Conservation (phyloP, 2,113 vertebrate species). For the Mesoclemmys tuberculata region DNA sequence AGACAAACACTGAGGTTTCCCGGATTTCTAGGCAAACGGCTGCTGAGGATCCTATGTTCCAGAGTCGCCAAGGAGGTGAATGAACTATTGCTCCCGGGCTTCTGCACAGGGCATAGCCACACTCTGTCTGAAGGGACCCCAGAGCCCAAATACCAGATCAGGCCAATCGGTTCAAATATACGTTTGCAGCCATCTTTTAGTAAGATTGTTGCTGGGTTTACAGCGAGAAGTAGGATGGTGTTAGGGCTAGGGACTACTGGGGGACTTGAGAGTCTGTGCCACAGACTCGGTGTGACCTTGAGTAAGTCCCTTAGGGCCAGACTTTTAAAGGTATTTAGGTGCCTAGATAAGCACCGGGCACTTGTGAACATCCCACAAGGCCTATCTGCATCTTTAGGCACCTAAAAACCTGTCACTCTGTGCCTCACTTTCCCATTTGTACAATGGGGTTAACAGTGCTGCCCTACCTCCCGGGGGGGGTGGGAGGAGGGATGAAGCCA, state of each 20-base stretch:
- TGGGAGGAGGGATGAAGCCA: too few species aligned
- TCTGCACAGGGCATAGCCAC: too few species aligned
- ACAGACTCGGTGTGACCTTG: background rate
- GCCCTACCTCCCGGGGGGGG: too few species aligned
- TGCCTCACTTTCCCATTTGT: too few species aligned
- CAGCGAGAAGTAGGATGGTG: background rate
- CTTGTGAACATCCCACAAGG: too few species aligned
- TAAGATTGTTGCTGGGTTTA: too few species aligned
- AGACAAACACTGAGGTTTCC: background rate
- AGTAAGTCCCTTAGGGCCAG: background rate
- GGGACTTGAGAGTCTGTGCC: too few species aligned
- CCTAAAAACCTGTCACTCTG: background rate
- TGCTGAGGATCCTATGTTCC: background rate
- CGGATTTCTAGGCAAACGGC: background rate
- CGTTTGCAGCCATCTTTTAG: background rate
- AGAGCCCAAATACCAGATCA: background rate
- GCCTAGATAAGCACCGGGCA: background rate
- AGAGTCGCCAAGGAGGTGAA: background rate
- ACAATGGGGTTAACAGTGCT: too few species aligned
- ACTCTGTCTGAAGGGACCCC: background rate
- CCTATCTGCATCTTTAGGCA: too few species aligned
- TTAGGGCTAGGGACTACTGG: background rate
- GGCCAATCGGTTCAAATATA: background rate
- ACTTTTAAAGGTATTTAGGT: background rate
- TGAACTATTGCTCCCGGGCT: background rate